Base-by-base conservation (phyloP, 2,888 invertebrate species). In the Argyresthia albistria region DNA sequence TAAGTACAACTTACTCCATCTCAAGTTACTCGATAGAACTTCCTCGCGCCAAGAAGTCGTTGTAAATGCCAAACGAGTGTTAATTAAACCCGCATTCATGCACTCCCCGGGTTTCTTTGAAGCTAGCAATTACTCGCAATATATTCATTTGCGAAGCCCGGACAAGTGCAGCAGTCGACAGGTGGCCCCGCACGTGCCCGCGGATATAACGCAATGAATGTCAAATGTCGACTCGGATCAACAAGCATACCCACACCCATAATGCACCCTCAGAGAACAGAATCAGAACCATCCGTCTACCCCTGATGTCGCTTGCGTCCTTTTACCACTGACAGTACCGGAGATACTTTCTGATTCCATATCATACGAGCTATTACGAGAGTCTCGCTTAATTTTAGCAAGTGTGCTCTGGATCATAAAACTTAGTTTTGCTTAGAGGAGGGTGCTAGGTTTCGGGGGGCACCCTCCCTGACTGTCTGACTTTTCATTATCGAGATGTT, bases 401-500 rank as follows among this genome's bases (percentile, higher is more conserved):
- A 62, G 62, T 81, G 61, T 61, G 65, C 47, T 58, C 48, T 62
- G 60, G 67, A 66, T 65, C 66, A 66, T 71, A 83, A 65, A 70
- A 67, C 60, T 70, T 66, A 75, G 60, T 75, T 78, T 84, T 57
- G 71, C 61, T 48, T 60, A 67, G 54, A 52, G 59, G 79, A 77
- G 81, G 83, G 82, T 25, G 25, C 25, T 25, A 6, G 25, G 3
- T 25, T 6, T 25, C 25, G 25, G 76, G 73, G 74, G 76, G 78
- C 73, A 82, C 86, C 87, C 87, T 80, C 82, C 69, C 69, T 76
- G 81, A 86, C 82, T 78, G 81, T 69, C 87, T 86, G 87, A 87
- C 87, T 87, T 87, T 87, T 87, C 87, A 87, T 87, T 87, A 86
- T 87, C 87, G 86, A 86, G 87, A 87, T 87, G 87, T 87, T 87